These are phyloP conservation scores for Atlantisia rogersi DNA, from an alignment of 2,113 vertebrate genomes.

Conservation along the genomic window DNA sequence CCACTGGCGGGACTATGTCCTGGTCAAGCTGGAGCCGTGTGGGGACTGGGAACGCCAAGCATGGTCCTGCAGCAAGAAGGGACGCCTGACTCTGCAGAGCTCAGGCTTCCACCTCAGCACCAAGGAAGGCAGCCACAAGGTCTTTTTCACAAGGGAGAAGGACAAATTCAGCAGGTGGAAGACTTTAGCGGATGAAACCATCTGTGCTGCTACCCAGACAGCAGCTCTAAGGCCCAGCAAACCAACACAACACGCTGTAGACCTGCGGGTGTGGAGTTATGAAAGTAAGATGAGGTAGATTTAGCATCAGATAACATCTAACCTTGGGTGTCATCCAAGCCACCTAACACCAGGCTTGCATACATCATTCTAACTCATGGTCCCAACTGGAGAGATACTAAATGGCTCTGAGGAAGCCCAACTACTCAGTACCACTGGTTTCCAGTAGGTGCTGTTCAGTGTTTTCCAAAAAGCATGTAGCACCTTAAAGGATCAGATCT, in stretches of 20 bases:
- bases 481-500: not conserved
- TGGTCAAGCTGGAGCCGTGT: constrained; percentile 76
- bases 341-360: not conserved
- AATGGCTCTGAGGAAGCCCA: not conserved
- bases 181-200: constrained; percentile 61
- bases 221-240: not conserved
- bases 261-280: not conserved
- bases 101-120: constrained; percentile 78
- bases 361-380: not conserved
- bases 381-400: not conserved
- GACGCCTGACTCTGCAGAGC: constrained; percentile 79
- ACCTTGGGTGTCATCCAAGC: not conserved
- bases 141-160: constrained; percentile 78
- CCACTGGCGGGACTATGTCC: constrained; percentile 34
- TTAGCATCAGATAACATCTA: not conserved
- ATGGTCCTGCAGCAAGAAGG: constrained; percentile 86
- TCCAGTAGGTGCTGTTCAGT: not conserved
- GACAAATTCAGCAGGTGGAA: constrained; percentile 82
- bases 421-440: not conserved
- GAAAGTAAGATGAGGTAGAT: constrained; percentile 61
- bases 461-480: not conserved
- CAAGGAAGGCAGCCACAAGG: constrained; percentile 70
- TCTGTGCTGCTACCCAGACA: constrained; percentile 60
- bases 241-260: not conserved
- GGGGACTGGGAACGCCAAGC: constrained; percentile 63